Evolutionary conservation across 1,140 invertebrate species (phyloP).

Genomic region (Musca vetustissima): DNA sequence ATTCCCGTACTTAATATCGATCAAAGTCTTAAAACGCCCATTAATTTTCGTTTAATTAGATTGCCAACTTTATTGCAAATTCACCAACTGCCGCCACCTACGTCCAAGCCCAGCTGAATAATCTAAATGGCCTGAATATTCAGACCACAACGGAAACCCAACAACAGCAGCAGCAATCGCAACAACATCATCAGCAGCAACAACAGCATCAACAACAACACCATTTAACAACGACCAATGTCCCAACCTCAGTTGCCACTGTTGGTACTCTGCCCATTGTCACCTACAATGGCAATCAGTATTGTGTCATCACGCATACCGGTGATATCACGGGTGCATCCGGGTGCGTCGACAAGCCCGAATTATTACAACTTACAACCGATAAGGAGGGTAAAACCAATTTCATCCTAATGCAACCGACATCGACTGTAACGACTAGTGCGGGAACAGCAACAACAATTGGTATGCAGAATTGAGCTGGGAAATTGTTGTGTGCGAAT

Average conservation of each 20-base stretch:
- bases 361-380: slow-evolving; percentile 25
- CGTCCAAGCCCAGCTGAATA: slow-evolving; percentile 49
- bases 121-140: slow-evolving; percentile 44
- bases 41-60: slow-evolving; percentile 27
- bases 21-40: not conserved
- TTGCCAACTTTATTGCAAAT: slow-evolving; percentile 53
- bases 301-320: slow-evolving; percentile 47
- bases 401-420: slow-evolving; percentile 52
- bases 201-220: slow-evolving; percentile 52
- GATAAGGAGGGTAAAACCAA: slow-evolving; percentile 38
- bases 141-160: slow-evolving; percentile 40
- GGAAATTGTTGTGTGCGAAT: not conserved
- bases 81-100: slow-evolving; percentile 53
- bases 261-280: slow-evolving; percentile 45
- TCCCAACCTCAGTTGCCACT: slow-evolving; percentile 38
- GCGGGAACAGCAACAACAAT: slow-evolving; percentile 18
- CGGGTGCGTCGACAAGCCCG: slow-evolving; percentile 24
- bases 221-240: slow-evolving; percentile 35
- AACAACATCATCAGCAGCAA: slow-evolving; percentile 33
- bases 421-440: slow-evolving; percentile 36
- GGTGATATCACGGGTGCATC: slow-evolving; percentile 30
- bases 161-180: slow-evolving; percentile 56
- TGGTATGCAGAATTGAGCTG: slow-evolving; percentile 23
- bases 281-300: slow-evolving; percentile 52
- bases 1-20: not conserved